phyloP scores from a whole-genome alignment of 2,797 vertebrate species.

The Anabas testudineus region DNA sequence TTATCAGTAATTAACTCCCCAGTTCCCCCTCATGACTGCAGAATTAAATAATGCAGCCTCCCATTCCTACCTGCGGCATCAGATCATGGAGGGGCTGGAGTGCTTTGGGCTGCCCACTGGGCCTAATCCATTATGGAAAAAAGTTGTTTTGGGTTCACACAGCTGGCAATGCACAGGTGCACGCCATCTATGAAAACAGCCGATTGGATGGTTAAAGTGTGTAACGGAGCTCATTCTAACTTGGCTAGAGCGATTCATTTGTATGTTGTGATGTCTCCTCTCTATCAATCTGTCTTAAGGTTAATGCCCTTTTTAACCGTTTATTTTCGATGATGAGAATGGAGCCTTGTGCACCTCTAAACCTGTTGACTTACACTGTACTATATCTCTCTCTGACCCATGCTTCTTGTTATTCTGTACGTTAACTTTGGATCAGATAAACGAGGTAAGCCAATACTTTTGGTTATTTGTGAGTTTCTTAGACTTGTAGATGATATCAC shows the following conservation, averaged over 20 bases:
- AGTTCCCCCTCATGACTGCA: constrained; percentile 37
- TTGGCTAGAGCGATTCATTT: constrained; percentile 60
- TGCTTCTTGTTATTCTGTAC: constrained; percentile 86
- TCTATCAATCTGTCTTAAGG: constrained; percentile 67
- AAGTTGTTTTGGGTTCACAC: constrained; percentile 58
- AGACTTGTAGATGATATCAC: constrained; percentile 51
- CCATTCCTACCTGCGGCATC: constrained; percentile 63
- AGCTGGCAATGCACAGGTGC: constrained; percentile 33
- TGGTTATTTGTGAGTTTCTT: constrained; percentile 76
- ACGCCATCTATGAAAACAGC: constrained; percentile 25
- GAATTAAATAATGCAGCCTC: constrained; percentile 69
- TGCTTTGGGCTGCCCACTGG: constrained; percentile 65
- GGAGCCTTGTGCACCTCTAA: constrained; percentile 76
- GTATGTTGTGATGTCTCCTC: constrained; percentile 69
- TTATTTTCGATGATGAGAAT: constrained; percentile 65
- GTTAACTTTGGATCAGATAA: constrained; percentile 89
- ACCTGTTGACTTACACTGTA: constrained; percentile 82
- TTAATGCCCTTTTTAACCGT: constrained; percentile 78
- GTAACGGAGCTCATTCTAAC: constrained; percentile 63
- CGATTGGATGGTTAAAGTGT: constrained; percentile 26
- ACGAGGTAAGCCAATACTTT: constrained; percentile 86
- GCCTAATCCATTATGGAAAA: constrained; percentile 76
- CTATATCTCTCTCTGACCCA: constrained; percentile 86
- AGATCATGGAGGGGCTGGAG: constrained; percentile 54
- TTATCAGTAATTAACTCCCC: constrained; percentile 72